phyloP scores from a whole-genome alignment of 2,113 vertebrate genomes.

The Alligator mississippiensis region DNA sequence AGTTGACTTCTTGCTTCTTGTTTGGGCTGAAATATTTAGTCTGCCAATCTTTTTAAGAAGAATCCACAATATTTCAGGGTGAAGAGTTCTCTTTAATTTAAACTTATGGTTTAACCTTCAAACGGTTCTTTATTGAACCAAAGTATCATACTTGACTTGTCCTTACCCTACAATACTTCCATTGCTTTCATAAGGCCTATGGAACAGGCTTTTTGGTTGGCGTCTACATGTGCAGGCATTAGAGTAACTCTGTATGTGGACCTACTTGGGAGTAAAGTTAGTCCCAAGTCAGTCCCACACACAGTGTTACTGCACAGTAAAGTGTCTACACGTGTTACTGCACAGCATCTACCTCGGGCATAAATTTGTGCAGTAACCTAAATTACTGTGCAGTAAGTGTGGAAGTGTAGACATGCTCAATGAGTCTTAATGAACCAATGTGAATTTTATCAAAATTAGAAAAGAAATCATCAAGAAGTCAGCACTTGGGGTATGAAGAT shows the following conservation, averaged over 20 bases:
- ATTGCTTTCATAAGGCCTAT: neutral
- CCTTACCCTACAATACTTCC: neutral
- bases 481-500: fast-evolving
- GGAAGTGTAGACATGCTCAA: no score
- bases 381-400: no score
- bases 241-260: no score
- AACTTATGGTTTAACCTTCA: neutral
- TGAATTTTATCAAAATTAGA: no score
- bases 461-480: neutral
- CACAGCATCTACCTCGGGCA: no score
- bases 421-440: no score
- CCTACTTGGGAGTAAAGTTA: no score
- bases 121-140: neutral
- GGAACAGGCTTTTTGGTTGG: neutral
- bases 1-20: neutral
- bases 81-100: neutral
- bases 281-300: no score
- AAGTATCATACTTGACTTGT: neutral
- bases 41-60: neutral
- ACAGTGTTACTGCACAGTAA: no score
- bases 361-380: no score
- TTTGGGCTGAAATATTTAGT: neutral
- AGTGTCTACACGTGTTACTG: no score
- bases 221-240: no score
- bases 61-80: neutral